Evolutionary conservation across 2,113 vertebrate species (phyloP).

Genomic region (Artemisiospiza belli): DNA sequence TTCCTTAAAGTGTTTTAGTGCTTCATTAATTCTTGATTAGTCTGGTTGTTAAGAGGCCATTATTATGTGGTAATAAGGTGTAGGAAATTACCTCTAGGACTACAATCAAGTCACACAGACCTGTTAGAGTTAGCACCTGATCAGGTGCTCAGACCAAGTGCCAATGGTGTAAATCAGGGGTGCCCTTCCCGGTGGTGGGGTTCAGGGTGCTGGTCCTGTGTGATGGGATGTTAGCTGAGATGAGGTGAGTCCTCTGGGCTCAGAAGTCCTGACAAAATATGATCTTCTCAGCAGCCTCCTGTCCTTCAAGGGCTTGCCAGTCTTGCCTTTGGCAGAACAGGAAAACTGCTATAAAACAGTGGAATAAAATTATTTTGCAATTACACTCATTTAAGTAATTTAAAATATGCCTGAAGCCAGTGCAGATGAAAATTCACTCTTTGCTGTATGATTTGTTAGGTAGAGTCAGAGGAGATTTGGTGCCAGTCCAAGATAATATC

Average conservation of each 20-base stretch:
- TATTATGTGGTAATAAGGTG: slow-evolving; percentile 49
- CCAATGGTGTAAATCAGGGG: background rate
- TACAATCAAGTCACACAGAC: background rate
- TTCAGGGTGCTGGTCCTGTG: background rate
- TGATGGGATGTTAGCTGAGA: background rate
- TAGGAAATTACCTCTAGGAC: slow-evolving; percentile 59
- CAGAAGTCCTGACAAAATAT: background rate
- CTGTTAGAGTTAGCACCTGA: slow-evolving; percentile 26
- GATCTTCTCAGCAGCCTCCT: background rate
- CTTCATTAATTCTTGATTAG: slow-evolving; percentile 68
- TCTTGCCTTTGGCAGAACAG: background rate
- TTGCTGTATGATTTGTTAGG: background rate
- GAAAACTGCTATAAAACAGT: background rate
- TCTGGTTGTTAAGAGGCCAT: slow-evolving; percentile 41
- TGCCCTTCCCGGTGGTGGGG: background rate
- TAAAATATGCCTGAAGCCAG: slow-evolving; percentile 2
- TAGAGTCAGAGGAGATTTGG: background rate
- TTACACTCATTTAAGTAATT: slow-evolving; percentile 28
- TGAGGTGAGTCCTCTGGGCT: background rate
- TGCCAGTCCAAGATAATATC: background rate
- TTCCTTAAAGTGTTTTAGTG: slow-evolving; percentile 64
- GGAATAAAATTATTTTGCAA: slow-evolving; percentile 34
- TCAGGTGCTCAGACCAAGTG: background rate
- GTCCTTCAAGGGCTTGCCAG: background rate
- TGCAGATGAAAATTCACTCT: background rate